Evolutionary conservation across 2,888 invertebrate genomes (phyloP).

Genomic region (Eremobia ochroleuca): DNA sequence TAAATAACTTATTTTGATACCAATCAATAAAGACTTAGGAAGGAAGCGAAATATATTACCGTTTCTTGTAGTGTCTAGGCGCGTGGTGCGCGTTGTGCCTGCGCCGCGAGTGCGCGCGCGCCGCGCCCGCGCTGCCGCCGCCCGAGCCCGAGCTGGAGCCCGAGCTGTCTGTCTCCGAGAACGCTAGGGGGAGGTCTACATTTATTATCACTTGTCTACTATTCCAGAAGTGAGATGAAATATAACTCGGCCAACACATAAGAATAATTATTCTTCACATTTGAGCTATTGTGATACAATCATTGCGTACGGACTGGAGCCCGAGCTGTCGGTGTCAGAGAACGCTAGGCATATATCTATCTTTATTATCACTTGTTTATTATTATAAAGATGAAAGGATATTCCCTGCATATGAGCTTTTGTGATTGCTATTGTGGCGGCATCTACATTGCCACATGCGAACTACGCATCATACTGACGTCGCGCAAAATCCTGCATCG

Average conservation of each 20-base stretch:
- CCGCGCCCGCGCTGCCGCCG: constrained; percentile 67
- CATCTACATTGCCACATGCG: too few relatives aligned
- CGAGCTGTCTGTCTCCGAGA: constrained; percentile 97
- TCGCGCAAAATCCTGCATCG: too few relatives aligned
- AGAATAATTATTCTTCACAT: not conserved
- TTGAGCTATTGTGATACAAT: not conserved
- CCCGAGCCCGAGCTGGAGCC: constrained; percentile 93
- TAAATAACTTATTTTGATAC: too few relatives aligned
- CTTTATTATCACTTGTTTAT: too few relatives aligned
- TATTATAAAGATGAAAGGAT: too few relatives aligned
- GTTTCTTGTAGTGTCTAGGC: constrained; percentile 86
- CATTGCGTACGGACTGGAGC: not conserved
- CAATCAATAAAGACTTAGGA: too few relatives aligned
- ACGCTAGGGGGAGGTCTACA: constrained; percentile 87
- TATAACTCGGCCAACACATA: not conserved
- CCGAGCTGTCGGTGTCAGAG: too few relatives aligned
- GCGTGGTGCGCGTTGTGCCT: constrained; percentile 80
- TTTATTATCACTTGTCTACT: constrained; percentile 46
- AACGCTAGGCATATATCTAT: too few relatives aligned
- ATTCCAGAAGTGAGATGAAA: not conserved
- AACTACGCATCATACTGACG: too few relatives aligned
- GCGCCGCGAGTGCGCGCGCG: constrained; percentile 62
- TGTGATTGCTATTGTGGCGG: too few relatives aligned
- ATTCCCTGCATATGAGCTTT: not conserved
- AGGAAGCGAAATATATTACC: too few relatives aligned